Evolutionary conservation across 2,888 invertebrate genomes (phyloP).

Genomic region (Pimpla rufipes): DNA sequence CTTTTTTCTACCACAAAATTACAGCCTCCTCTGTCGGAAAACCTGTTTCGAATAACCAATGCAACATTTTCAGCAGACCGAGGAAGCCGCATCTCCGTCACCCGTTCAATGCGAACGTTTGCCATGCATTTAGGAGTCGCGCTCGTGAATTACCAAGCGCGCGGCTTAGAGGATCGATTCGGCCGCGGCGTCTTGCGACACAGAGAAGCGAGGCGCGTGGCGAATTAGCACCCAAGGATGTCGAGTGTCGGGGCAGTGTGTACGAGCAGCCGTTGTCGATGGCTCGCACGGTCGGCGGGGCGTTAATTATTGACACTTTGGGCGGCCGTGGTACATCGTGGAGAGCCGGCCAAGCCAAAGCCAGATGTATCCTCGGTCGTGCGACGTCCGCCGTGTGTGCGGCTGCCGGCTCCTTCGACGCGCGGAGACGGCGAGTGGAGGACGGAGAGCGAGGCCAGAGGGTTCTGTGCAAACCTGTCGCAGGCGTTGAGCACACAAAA

Average conservation of each 20-base stretch:
- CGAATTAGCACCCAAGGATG: constrained; percentile 24
- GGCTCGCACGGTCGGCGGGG: constrained; percentile 58
- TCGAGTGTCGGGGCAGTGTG: constrained; percentile 15
- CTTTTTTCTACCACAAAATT: too few species aligned
- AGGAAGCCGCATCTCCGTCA: not conserved
- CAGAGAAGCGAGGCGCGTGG: not conserved
- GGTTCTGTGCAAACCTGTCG: constrained; percentile 37
- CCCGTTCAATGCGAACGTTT: not conserved
- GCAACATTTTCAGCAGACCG: not conserved
- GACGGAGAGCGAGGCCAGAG: constrained; percentile 35
- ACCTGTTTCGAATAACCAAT: not conserved
- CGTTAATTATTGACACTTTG: constrained; percentile 72
- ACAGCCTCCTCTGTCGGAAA: too few species aligned
- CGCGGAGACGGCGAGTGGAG: not conserved
- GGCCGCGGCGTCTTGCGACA: constrained; percentile 7
- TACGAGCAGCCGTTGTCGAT: constrained; percentile 44
- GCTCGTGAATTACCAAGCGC: not conserved
- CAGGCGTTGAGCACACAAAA: constrained; percentile 49
- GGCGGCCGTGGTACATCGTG: constrained; percentile 56
- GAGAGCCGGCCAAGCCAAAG: constrained; percentile 58
- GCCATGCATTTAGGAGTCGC: not conserved
- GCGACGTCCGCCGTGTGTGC: constrained; percentile 6
- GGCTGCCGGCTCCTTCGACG: not conserved
- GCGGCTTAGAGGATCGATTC: constrained; percentile 17
- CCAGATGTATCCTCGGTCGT: constrained; percentile 63